Evolutionary conservation across 2,888 invertebrate species (phyloP).

Genomic region (Antheraea yamamai): DNA sequence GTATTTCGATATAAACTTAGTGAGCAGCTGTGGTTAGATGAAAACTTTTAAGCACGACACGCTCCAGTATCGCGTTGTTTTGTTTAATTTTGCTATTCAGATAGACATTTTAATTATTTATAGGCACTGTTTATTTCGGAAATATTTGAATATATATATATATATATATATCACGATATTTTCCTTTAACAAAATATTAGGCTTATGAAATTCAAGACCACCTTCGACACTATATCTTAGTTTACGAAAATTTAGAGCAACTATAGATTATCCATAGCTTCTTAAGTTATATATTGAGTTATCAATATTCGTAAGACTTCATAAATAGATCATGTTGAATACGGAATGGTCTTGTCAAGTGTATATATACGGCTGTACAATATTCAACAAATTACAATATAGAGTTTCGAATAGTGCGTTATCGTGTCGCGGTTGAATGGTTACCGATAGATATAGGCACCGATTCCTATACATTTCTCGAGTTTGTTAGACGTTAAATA

Average conservation of each 20-base stretch:
- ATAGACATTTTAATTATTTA: neutral
- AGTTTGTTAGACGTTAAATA: no score
- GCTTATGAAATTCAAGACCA: no score
- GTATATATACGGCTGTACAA: neutral
- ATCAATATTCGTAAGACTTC: neutral
- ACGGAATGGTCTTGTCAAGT: neutral
- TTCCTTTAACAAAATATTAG: no score
- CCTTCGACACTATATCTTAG: no score
- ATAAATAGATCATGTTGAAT: neutral
- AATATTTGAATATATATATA: no score
- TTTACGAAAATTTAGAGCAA: neutral
- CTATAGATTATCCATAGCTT: neutral
- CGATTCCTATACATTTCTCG: no score
- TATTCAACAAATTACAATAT: neutral
- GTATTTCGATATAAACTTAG: neutral
- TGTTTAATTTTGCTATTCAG: neutral
- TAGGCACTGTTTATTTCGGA: neutral
- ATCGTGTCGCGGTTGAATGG: neutral
- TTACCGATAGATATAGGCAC: neutral
- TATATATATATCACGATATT: no score
- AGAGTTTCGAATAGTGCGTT: neutral
- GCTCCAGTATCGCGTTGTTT: neutral
- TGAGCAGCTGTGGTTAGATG: slow-evolving; percentile 10
- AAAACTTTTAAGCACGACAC: neutral
- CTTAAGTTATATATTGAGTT: neutral